A percentile compares a stretch with the other conserved stretches of the same genome.
These are phyloP conservation scores for Microcebus lehilahytsara DNA, from an alignment of 2,113 vertebrate genomes.

Conservation along the genomic window DNA sequence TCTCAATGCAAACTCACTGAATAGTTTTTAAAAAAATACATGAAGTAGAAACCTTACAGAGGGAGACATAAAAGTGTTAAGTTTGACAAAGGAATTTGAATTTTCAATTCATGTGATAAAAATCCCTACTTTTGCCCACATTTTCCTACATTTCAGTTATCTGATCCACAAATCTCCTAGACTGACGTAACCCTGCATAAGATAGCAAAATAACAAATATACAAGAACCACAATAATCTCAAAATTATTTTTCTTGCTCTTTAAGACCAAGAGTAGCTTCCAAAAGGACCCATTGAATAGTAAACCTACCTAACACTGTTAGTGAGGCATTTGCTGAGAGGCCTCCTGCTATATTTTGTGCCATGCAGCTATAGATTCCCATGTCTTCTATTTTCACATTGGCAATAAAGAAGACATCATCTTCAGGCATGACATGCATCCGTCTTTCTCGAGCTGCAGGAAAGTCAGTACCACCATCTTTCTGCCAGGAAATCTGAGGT, in stretches of 20 bases:
- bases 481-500: conserved; percentile 91
- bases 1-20: background rate
- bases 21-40: background rate
- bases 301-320: conserved; percentile 83
- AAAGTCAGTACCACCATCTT: conserved; percentile 90
- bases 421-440: conserved; percentile 91
- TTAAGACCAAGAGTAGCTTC: background rate
- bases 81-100: background rate
- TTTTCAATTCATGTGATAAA: background rate
- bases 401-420: conserved; percentile 90
- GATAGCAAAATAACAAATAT: background rate
- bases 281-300: background rate
- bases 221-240: background rate
- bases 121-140: background rate
- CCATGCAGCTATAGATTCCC: conserved; percentile 90
- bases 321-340: conserved; percentile 87
- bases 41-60: background rate
- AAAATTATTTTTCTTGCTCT: background rate
- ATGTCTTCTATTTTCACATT: conserved; percentile 90
- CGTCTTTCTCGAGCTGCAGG: conserved; percentile 90
- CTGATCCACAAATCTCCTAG: background rate
- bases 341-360: conserved; percentile 85
- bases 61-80: background rate
- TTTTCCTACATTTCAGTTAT: background rate
- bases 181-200: background rate